Base-by-base conservation (phyloP, 2,113 vertebrate species). In the Podocnemis expansa region DNA sequence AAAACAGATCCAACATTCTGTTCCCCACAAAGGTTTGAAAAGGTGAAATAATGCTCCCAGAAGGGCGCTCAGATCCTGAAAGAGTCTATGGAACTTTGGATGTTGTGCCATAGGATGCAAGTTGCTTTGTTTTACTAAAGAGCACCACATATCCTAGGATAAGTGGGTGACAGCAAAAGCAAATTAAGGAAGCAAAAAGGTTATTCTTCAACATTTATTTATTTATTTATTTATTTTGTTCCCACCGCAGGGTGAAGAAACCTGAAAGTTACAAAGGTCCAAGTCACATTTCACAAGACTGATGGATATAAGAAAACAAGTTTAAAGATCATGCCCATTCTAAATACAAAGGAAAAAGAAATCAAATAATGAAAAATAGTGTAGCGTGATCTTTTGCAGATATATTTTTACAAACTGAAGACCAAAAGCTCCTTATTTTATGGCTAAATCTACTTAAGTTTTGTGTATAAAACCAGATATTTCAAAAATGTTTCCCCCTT, bases 391-490 rank as follows among this genome's bases (percentile, higher is more conserved):
- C 67, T 51, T 70, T 80, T 81, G 86, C 78, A 47, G 55, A 60
- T 75, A 55, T 27, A 81, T 78, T 84, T 80, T 85, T 85, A 89
- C 78, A 81, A 89, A 81, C 91, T 24, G 63, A 92, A 84, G 55
- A 56, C 90, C 88, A n/a, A 58, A 92, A 93, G 34, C 51, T 88
- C 54, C 82, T 56, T 76, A 78, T 58, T 43, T 29, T 78, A 47
- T 34, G 5, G 75, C 83, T 88, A 34, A 17, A 80, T 47, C 67
- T 24, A 85, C 55, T 56, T 29, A 63, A 52, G 70, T 78, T 67
- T 78, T 58, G 79, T 67, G 76, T 91, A 95, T 75, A 95, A 95
- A 95, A 95, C 82, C 86, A 75, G 91, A 49, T 82, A 89, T 56
- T 93, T 76, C 86, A 91, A 95, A 93, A 89, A 82, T 24, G 29